Evolutionary conservation across 2,797 vertebrate genomes (phyloP).

Genomic region (Antennarius maculatus): DNA sequence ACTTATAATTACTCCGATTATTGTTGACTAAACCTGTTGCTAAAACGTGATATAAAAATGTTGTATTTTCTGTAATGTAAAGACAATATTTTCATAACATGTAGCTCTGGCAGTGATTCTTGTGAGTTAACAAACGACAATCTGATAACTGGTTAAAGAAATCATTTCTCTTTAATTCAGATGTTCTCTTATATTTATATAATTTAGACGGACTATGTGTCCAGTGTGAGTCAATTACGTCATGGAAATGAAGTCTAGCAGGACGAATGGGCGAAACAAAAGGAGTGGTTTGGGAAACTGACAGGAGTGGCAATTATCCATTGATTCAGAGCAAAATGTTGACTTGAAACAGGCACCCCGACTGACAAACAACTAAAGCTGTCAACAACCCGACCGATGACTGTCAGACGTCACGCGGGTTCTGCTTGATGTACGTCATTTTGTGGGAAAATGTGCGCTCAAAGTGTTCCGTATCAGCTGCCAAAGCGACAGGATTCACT

Average conservation of each 20-base stretch:
- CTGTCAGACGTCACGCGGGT: conserved; percentile 16
- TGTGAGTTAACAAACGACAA: neutral
- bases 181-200: neutral
- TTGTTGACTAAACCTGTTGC: neutral
- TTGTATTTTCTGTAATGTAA: neutral
- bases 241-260: conserved; percentile 82
- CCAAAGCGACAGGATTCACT: neutral
- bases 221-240: conserved; percentile 78
- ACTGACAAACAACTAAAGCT: neutral
- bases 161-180: neutral
- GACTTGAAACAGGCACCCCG: neutral
- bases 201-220: conserved; percentile 40
- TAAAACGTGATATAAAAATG: neutral
- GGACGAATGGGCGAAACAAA: conserved; percentile 78
- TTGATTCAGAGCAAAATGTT: neutral
- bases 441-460: neutral
- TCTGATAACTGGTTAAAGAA: neutral
- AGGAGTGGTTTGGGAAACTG: conserved; percentile 33
- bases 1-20: neutral
- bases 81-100: neutral
- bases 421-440: neutral
- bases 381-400: conserved; percentile 22
- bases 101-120: neutral
- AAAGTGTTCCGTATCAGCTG: too few relatives aligned
- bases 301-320: neutral